Evolutionary conservation across 2,113 vertebrate species (phyloP).

Genomic region (Pogona vitticeps): DNA sequence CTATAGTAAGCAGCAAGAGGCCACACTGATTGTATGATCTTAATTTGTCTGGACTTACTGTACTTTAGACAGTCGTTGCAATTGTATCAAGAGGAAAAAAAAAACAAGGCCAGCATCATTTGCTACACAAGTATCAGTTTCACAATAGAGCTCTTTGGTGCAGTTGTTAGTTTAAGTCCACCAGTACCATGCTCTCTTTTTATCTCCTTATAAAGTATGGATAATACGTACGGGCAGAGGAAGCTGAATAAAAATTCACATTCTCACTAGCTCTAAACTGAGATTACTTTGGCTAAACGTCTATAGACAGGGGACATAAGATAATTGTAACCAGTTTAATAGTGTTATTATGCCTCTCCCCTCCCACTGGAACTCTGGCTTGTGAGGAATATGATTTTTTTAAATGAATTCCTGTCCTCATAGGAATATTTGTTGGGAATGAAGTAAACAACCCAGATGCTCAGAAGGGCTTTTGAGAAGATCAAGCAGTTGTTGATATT

Average conservation of each 20-base stretch:
- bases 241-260: background rate
- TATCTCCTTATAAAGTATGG: constrained; percentile 15
- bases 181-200: constrained; percentile 8
- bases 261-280: background rate
- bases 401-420: background rate
- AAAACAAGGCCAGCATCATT: background rate
- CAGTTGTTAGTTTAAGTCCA: background rate
- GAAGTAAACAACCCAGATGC: background rate
- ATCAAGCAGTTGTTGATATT: background rate
- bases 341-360: too few species aligned
- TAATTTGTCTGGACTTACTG: background rate
- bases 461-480: background rate
- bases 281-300: background rate
- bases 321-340: background rate
- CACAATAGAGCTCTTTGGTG: constrained; percentile 4
- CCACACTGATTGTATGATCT: background rate
- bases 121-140: background rate
- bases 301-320: background rate
- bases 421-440: background rate
- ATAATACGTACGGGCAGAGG: background rate
- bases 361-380: background rate
- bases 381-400: background rate
- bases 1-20: background rate
- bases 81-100: constrained; percentile 3
- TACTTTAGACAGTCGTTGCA: background rate